Percentiles rank a stretch among this genome's conserved stretches.
These are phyloP conservation scores for Phenganax subtilis DNA, from an alignment of 92 coral and sea anemone genomes.

Conservation along the genomic window DNA sequence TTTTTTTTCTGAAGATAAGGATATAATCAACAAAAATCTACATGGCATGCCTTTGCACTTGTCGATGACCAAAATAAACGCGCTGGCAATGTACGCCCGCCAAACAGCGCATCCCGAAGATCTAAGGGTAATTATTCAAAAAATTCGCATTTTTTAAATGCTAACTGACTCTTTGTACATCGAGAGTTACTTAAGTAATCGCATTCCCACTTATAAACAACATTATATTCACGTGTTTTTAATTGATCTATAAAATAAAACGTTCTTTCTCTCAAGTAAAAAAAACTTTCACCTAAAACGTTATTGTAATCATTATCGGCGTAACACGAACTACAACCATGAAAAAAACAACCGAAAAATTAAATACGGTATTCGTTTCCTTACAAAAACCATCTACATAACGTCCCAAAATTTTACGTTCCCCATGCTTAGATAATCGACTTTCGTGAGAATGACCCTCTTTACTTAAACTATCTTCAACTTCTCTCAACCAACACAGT, in stretches of 20 bases:
- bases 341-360: slow-evolving; percentile 1
- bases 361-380: background rate
- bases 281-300: background rate
- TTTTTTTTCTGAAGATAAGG: slow-evolving; percentile 15
- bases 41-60: slow-evolving; percentile 6
- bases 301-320: background rate
- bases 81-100: slow-evolving; percentile 17
- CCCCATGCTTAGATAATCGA: background rate
- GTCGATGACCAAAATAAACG: background rate
- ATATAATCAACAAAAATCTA: slow-evolving; percentile 16
- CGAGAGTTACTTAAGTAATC: slow-evolving; percentile 6
- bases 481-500: slow-evolving; percentile 12
- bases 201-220: slow-evolving; percentile 32
- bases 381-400: background rate
- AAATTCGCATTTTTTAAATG: slow-evolving; percentile 18
- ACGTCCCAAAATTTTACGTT: background rate
- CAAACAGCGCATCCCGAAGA: slow-evolving; percentile 10
- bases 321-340: background rate
- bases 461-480: background rate
- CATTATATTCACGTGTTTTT: slow-evolving; percentile 3
- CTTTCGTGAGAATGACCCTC: background rate
- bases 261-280: background rate
- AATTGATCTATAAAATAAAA: slow-evolving; percentile 4
- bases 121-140: slow-evolving; percentile 11
- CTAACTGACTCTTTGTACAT: background rate